phyloP scores from a whole-genome alignment of 1,140 invertebrate genomes.

The Asobara japonica region DNA sequence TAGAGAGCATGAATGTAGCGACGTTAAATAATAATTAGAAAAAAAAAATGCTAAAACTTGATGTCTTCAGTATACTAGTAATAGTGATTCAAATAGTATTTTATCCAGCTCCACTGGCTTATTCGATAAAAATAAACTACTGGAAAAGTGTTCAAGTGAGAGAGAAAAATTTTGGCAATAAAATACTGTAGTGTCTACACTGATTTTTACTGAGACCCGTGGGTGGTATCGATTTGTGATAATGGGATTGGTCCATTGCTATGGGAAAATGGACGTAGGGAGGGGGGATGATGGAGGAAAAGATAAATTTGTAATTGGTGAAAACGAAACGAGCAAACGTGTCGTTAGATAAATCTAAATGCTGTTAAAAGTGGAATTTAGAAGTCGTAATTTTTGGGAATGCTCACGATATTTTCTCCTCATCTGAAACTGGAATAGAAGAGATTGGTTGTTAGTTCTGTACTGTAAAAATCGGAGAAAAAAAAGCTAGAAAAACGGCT shows the following conservation, averaged over 20 bases:
- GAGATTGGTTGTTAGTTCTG: too few relatives aligned
- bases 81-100: too few relatives aligned
- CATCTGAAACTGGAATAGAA: too few relatives aligned
- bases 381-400: background rate
- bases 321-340: background rate
- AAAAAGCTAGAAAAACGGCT: too few relatives aligned
- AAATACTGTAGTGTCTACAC: constrained; percentile 10
- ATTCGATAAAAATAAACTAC: background rate
- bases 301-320: constrained; percentile 14
- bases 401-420: background rate
- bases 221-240: constrained; percentile 5
- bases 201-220: background rate
- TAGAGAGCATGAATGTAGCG: too few relatives aligned
- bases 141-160: background rate
- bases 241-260: constrained; percentile 1
- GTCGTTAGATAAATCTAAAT: background rate
- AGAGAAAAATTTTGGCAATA: constrained; percentile 10
- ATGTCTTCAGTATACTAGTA: too few relatives aligned
- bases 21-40: too few relatives aligned
- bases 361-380: background rate
- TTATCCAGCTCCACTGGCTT: too few relatives aligned
- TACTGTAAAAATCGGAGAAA: too few relatives aligned
- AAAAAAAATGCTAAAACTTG: too few relatives aligned
- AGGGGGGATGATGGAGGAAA: background rate
- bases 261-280: background rate